Percentiles rank a stretch among this genome's conserved stretches.
Conservation (phyloP, 1,140 invertebrate species). For the Augochlora pura region DNA sequence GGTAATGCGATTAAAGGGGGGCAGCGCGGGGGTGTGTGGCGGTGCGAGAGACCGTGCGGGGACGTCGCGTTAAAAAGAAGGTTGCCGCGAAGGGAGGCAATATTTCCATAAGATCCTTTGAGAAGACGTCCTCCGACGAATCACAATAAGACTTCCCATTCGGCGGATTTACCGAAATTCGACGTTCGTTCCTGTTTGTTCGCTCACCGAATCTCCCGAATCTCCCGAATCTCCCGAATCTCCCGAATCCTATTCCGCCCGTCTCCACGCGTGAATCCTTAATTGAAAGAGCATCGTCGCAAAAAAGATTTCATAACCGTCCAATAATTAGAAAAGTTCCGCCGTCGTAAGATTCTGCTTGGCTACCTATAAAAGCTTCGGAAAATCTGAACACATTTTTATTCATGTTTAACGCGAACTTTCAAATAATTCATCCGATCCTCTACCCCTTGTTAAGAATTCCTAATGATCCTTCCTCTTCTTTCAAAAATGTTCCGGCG, state of each 20-base stretch:
- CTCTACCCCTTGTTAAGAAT: background rate
- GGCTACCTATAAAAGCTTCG: background rate
- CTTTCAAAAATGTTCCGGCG: background rate
- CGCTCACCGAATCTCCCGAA: background rate
- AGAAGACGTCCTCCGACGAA: slow-evolving; percentile 45
- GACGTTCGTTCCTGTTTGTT: slow-evolving; percentile 57
- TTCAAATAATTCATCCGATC: background rate
- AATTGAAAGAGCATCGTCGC: too few species aligned
- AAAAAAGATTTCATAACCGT: too few species aligned
- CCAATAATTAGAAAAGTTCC: too few species aligned
- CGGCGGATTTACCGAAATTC: slow-evolving; percentile 50
- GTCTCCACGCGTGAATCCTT: background rate
- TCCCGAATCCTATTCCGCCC: background rate
- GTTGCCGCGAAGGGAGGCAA: slow-evolving; percentile 47
- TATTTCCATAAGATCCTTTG: slow-evolving; percentile 62
- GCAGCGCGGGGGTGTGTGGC: too few species aligned
- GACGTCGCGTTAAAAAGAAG: slow-evolving; percentile 53
- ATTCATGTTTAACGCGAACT: background rate
- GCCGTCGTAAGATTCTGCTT: background rate
- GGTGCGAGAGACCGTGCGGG: background rate
- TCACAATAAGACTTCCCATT: slow-evolving; percentile 52
- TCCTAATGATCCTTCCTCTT: background rate
- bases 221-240: background rate
- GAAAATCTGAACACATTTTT: too few species aligned
- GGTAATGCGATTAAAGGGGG: slow-evolving; percentile 61